Evolutionary conservation across 2,113 vertebrate species (phyloP).

Genomic region (Marcusenius ussheri): DNA sequence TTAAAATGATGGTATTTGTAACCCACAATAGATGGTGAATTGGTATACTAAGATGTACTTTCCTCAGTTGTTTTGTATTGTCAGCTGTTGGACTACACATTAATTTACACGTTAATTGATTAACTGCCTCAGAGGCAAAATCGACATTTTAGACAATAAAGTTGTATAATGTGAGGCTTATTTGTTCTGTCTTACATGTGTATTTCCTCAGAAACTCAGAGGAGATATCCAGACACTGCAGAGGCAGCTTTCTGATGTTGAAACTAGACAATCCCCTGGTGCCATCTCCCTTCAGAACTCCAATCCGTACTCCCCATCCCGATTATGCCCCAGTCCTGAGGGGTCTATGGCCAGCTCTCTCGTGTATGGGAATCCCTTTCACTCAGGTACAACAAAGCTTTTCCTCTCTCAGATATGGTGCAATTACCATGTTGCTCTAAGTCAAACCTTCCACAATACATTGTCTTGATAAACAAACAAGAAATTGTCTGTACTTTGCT

Average conservation of each 20-base stretch:
- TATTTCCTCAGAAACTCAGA: conserved; percentile 37
- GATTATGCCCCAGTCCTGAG: background rate
- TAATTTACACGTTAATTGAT: background rate
- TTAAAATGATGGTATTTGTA: background rate
- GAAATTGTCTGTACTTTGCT: background rate
- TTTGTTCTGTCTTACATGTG: background rate
- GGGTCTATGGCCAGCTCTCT: background rate
- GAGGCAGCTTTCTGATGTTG: conserved; percentile 1
- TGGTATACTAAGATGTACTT: background rate
- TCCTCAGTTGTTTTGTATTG: background rate
- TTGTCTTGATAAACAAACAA: background rate
- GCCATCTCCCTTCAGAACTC: background rate
- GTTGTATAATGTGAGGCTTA: background rate
- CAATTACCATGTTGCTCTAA: background rate
- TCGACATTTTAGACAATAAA: background rate
- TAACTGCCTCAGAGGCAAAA: background rate
- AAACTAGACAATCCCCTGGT: background rate
- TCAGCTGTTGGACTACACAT: background rate
- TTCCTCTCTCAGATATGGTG: background rate
- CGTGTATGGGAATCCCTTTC: conserved; percentile 21
- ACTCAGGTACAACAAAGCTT: background rate
- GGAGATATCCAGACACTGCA: conserved; percentile 28
- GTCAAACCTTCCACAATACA: background rate
- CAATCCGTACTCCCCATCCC: conserved; percentile 21
- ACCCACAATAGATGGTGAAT: background rate